Percentiles rank a stretch among this genome's conserved stretches.
Evolutionary conservation across 92 coral and sea anemone species (phyloP).

Genomic region (Plumapathes pennacea): DNA sequence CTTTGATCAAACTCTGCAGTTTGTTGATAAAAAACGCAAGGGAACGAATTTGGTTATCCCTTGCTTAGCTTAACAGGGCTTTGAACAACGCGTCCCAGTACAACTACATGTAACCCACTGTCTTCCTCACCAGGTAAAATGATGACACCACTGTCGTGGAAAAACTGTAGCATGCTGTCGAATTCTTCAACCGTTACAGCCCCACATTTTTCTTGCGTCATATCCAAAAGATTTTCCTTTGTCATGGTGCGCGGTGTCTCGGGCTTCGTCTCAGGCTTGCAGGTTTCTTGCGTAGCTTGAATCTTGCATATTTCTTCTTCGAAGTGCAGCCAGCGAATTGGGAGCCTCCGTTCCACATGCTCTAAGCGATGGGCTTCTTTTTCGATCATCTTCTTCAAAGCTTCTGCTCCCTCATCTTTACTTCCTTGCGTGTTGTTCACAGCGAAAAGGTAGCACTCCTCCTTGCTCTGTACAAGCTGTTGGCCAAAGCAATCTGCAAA

Average conservation of each 20-base stretch:
- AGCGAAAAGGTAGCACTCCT: slow-evolving; percentile 35
- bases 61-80: too few relatives aligned
- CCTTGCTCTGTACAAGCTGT: slow-evolving; percentile 47
- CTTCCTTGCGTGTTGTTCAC: slow-evolving; percentile 49
- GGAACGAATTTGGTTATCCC: too few relatives aligned
- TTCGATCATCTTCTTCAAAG: slow-evolving; percentile 38
- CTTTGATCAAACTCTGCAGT: too few relatives aligned
- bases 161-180: slow-evolving; percentile 57
- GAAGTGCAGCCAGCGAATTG: slow-evolving; percentile 63
- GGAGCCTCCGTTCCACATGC: slow-evolving; percentile 27
- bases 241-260: slow-evolving; percentile 26
- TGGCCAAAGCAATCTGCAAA: slow-evolving; percentile 42
- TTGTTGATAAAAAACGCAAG: too few relatives aligned
- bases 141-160: slow-evolving; percentile 69
- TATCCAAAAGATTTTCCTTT: slow-evolving; percentile 7
- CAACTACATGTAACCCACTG: too few relatives aligned
- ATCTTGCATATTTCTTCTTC: slow-evolving; percentile 64
- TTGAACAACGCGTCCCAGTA: too few relatives aligned
- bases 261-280: slow-evolving; percentile 5
- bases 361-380: slow-evolving; percentile 29
- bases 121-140: slow-evolving; percentile 69
- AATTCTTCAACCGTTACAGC: slow-evolving; percentile 40
- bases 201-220: slow-evolving; percentile 6
- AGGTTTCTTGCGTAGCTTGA: too few relatives aligned
- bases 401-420: slow-evolving; percentile 26